Conservation (phyloP, 2,113 vertebrate species). For the Stomatorhinus ivindoensis region DNA sequence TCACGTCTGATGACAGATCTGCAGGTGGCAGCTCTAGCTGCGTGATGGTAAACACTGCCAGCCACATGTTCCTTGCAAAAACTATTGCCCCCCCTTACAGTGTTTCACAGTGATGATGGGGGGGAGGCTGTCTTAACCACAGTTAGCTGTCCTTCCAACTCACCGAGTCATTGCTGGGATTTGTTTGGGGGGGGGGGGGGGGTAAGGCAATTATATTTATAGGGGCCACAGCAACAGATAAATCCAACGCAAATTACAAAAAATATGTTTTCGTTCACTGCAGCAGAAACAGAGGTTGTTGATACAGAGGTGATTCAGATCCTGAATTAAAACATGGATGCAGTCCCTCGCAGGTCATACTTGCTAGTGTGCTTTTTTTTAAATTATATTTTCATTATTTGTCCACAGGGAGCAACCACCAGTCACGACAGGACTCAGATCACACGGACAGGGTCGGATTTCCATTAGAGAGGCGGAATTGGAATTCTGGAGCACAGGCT, state of each 20-base stretch:
- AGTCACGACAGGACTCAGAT: constrained; percentile 11
- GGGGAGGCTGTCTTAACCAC: background rate
- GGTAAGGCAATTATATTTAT: background rate
- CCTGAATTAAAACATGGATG: background rate
- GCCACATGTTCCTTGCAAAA: background rate
- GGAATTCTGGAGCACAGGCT: constrained; percentile 23
- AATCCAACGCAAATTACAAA: background rate
- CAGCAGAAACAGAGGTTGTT: background rate
- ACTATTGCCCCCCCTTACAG: background rate
- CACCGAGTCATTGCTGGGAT: background rate
- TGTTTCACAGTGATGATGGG: background rate
- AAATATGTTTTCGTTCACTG: background rate
- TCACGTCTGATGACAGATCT: background rate
- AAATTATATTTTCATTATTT: constrained; percentile 4
- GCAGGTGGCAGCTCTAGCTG: background rate
- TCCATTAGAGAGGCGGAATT: constrained; percentile 16
- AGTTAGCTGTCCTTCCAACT: background rate
- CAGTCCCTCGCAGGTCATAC: background rate
- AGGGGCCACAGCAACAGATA: background rate
- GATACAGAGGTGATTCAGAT: background rate
- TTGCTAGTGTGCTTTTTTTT: background rate
- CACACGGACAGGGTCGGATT: constrained; percentile 16
- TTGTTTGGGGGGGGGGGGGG: background rate
- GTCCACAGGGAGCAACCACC: background rate
- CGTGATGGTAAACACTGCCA: background rate